Evolutionary conservation across 2,888 invertebrate genomes (phyloP).

Genomic region (Amblyteles armatorius): DNA sequence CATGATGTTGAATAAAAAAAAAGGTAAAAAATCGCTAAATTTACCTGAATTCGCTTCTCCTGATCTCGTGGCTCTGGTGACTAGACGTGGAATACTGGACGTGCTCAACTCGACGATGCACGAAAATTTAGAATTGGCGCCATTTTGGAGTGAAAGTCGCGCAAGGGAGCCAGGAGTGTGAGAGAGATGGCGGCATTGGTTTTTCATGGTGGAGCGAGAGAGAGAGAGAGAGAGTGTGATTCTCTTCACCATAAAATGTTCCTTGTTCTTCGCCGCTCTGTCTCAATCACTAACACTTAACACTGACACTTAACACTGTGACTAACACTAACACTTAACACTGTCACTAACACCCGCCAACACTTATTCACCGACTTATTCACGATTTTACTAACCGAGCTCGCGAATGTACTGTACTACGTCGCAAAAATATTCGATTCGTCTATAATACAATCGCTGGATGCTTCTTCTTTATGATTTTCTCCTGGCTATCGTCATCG

Average conservation of each 20-base stretch:
- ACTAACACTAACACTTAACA: too few relatives aligned
- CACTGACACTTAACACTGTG: too few relatives aligned
- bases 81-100: too few relatives aligned
- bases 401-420: neutral
- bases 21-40: neutral
- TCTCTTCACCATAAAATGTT: neutral
- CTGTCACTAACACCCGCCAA: neutral
- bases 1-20: conserved; percentile 55
- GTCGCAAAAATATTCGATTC: neutral
- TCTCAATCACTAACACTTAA: neutral
- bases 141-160: too few relatives aligned
- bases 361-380: neutral
- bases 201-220: too few relatives aligned
- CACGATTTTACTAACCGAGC: neutral
- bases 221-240: too few relatives aligned
- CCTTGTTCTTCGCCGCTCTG: neutral
- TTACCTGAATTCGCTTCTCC: neutral
- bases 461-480: neutral
- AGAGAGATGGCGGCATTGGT: too few relatives aligned
- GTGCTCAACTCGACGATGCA: too few relatives aligned
- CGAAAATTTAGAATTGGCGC: neutral
- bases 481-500: too few relatives aligned
- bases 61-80: neutral
- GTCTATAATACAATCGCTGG: neutral
- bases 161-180: too few relatives aligned